Percentiles rank a stretch among this genome's conserved stretches.
Evolutionary conservation across 2,113 vertebrate species (phyloP).

Genomic region (Zootoca vivipara): DNA sequence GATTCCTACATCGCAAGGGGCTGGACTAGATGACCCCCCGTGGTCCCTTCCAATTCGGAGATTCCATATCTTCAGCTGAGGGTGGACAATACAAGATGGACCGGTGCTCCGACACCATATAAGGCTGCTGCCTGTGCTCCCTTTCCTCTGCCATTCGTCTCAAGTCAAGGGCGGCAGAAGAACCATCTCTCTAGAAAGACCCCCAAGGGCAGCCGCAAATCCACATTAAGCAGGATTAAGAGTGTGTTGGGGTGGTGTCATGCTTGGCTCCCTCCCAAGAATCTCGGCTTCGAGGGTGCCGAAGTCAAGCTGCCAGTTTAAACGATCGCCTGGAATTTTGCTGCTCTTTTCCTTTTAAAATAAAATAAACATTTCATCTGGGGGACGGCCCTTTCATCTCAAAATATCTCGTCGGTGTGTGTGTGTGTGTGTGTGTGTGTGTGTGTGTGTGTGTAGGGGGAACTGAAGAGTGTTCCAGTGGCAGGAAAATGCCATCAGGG

Average conservation of each 20-base stretch:
- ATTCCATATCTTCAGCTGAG: too few species aligned
- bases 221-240: slow-evolving; percentile 28
- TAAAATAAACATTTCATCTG: slow-evolving; percentile 55
- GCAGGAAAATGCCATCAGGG: background rate
- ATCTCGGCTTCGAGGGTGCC: background rate
- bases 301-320: slow-evolving; percentile 44
- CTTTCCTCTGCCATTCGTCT: background rate
- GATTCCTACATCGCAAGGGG: too few species aligned
- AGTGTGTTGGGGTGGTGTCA: slow-evolving; percentile 1
- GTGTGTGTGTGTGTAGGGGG: too few species aligned
- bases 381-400: slow-evolving; percentile 47
- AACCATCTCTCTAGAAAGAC: background rate
- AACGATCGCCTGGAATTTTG: slow-evolving; percentile 51
- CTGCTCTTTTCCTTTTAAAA: background rate
- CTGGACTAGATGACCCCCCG: too few species aligned
- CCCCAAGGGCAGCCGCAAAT: slow-evolving; percentile 13
- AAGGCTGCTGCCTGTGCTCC: background rate
- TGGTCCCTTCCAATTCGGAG: too few species aligned
- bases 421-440: too few species aligned
- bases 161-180: background rate
- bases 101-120: background rate
- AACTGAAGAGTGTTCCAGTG: background rate
- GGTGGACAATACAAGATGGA: background rate
- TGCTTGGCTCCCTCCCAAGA: slow-evolving; percentile 17
- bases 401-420: too few species aligned